A percentile compares a stretch with the other conserved stretches of the same genome.
Evolutionary conservation across 30 jellyfish, hydroid and myxozoan species (phyloP).

Genomic region (Turritopsis dohrnii): DNA sequence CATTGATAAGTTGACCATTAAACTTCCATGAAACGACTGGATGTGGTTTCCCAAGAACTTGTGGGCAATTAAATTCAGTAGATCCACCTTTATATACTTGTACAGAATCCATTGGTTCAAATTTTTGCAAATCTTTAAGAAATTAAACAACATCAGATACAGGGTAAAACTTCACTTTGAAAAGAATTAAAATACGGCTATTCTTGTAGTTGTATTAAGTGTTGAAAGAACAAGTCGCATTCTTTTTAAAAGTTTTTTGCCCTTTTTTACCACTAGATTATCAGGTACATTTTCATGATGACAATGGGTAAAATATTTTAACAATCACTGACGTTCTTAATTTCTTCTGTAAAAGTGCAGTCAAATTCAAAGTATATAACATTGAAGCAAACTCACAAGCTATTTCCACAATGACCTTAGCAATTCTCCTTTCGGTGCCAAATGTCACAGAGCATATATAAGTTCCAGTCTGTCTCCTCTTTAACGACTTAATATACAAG

Average conservation of each 20-base stretch:
- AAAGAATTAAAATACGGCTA: too few species aligned
- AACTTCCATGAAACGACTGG: conserved; percentile 39
- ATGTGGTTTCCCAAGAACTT: conserved; percentile 59
- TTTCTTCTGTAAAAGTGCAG: not conserved
- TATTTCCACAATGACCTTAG: conserved; percentile 40
- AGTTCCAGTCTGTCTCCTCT: conserved; percentile 44
- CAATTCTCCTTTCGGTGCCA: conserved; percentile 13
- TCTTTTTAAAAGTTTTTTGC: too few species aligned
- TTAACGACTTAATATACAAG: conserved; percentile 38
- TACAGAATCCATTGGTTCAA: conserved; percentile 50
- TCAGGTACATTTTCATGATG: too few species aligned
- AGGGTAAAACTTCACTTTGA: too few species aligned
- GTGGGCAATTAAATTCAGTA: conserved; percentile 52
- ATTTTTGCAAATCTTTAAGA: conserved; percentile 46
- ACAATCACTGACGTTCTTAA: too few species aligned
- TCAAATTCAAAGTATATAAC: not conserved
- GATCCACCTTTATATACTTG: conserved; percentile 23
- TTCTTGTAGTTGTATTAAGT: too few species aligned
- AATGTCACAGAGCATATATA: conserved; percentile 61
- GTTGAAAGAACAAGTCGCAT: too few species aligned
- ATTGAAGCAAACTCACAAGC: conserved; percentile 55
- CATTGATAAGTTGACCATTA: conserved; percentile 47
- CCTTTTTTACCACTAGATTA: too few species aligned
- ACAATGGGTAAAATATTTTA: too few species aligned
- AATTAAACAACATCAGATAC: not conserved